phyloP scores from a whole-genome alignment of 2,113 vertebrate species.

The Mormoops blainvillei region DNA sequence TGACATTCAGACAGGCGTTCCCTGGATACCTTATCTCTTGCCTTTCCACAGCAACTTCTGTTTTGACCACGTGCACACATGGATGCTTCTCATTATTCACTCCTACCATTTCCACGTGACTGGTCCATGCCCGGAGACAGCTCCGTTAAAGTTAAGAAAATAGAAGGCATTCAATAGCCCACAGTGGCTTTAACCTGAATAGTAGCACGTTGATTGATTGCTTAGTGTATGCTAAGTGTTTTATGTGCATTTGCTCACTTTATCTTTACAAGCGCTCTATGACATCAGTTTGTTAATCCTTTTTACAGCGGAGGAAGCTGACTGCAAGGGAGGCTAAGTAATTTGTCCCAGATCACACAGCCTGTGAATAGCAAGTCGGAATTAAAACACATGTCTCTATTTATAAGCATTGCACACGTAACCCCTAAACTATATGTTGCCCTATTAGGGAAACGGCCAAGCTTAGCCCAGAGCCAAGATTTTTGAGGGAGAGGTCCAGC shows the following conservation, averaged over 20 bases:
- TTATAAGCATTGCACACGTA: not conserved
- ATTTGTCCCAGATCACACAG: not conserved
- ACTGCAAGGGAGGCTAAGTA: not conserved
- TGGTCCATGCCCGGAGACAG: not conserved
- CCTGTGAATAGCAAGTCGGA: not conserved
- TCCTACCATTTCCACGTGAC: not conserved
- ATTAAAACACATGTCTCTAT: not conserved
- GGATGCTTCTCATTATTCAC: not conserved
- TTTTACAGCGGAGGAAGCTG: not conserved
- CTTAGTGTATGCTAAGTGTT: not conserved
- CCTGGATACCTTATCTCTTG: not conserved
- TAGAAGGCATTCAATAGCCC: not conserved
- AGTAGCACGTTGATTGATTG: not conserved
- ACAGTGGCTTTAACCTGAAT: not conserved
- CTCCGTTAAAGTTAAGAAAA: not conserved
- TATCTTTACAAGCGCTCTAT: not conserved
- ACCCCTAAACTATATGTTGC: no score
- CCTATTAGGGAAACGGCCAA: not conserved
- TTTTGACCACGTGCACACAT: not conserved
- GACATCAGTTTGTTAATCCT: not conserved
- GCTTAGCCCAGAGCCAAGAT: not conserved
- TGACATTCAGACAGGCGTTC: not conserved
- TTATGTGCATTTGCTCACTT: rapidly evolving
- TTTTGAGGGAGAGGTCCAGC: no score
- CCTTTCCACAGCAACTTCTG: not conserved